Conservation (phyloP, 1,140 invertebrate genomes). For the Dermatophagoides farinae region DNA sequence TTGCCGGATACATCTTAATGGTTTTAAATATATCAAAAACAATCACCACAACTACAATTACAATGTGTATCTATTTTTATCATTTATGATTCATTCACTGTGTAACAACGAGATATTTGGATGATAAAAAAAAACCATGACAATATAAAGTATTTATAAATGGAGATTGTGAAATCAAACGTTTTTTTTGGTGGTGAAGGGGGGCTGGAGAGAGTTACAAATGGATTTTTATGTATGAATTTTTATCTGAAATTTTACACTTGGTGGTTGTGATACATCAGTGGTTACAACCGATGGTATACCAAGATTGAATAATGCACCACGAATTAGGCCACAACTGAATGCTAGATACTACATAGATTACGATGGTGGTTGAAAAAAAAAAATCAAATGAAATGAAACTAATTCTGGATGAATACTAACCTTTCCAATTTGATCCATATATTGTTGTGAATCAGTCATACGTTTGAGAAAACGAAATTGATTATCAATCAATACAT, state of each 20-base stretch:
- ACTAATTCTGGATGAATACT: constrained; percentile 9
- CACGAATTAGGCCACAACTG: constrained; percentile 82
- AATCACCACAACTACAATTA: too few species aligned
- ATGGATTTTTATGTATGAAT: constrained; percentile 15
- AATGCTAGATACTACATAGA: constrained; percentile 65
- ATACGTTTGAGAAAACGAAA: constrained; percentile 76
- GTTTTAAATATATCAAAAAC: too few species aligned
- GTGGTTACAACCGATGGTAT: constrained; percentile 82
- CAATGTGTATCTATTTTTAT: too few species aligned
- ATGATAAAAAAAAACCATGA: too few species aligned
- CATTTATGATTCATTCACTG: too few species aligned
- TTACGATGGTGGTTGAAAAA: too few species aligned
- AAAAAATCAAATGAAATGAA: neutral
- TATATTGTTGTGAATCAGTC: constrained; percentile 68
- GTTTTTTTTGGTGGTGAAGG: too few species aligned
- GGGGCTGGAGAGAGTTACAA: too few species aligned
- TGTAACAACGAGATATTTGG: too few species aligned
- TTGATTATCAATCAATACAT: constrained; percentile 88
- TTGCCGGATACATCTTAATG: too few species aligned
- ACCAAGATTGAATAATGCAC: constrained; percentile 79
- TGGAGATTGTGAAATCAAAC: too few species aligned
- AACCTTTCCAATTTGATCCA: constrained; percentile 67
- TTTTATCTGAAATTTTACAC: constrained; percentile 54
- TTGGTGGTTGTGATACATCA: constrained; percentile 74
- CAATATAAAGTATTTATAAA: too few species aligned